Evolutionary conservation across 2,888 invertebrate genomes (phyloP).

Genomic region (Macrophya annulata): DNA sequence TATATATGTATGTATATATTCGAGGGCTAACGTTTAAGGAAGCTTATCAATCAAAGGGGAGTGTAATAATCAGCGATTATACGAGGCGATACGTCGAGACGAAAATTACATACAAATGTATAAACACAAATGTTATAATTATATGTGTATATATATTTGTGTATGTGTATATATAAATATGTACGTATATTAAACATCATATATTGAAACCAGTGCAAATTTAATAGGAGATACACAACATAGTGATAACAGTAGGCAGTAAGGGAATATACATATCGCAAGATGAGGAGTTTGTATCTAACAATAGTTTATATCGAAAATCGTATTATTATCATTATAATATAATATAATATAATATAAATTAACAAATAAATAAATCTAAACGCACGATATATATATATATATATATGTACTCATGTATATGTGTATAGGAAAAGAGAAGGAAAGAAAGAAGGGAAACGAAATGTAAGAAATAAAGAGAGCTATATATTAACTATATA

Average conservation of each 20-base stretch:
- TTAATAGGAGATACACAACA: conserved; percentile 38
- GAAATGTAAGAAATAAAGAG: background rate
- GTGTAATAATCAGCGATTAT: background rate
- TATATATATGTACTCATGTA: background rate
- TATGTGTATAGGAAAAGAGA: background rate
- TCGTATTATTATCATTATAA: conserved; percentile 39
- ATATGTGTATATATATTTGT: background rate
- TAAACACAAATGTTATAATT: background rate
- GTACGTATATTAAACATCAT: background rate
- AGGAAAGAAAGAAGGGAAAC: background rate
- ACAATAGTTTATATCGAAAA: conserved; percentile 38
- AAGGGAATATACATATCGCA: conserved; percentile 62
- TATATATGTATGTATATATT: background rate
- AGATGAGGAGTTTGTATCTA: conserved; percentile 55
- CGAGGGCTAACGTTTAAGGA: background rate
- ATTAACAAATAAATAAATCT: conserved; percentile 5
- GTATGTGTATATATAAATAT: background rate
- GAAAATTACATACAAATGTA: background rate
- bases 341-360: background rate
- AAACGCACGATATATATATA: background rate
- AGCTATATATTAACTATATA: conserved; percentile 18
- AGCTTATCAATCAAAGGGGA: conserved; percentile 10
- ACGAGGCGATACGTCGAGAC: background rate
- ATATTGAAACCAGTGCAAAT: conserved; percentile 57
- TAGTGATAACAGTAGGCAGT: conserved; percentile 53